These are phyloP conservation scores for Cepaea nemoralis DNA, from an alignment of 1,140 invertebrate species.

Conservation along the genomic window DNA sequence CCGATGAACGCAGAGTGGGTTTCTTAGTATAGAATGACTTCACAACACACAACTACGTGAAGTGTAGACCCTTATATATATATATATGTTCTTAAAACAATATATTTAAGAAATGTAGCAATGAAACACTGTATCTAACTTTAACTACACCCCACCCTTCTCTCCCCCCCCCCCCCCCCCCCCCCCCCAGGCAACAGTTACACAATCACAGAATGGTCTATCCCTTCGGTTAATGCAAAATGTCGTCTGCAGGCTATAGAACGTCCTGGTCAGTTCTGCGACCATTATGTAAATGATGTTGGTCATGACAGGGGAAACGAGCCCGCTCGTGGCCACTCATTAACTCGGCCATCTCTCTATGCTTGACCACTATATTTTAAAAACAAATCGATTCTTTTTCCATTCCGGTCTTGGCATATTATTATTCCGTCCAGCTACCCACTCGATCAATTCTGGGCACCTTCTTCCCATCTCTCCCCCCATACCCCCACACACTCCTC, in stretches of 20 bases:
- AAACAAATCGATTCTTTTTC: constrained; percentile 38
- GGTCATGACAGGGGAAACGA: constrained; percentile 30
- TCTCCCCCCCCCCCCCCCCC: no score
- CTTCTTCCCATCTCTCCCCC: background rate
- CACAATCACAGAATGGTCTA: background rate
- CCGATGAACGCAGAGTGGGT: no score
- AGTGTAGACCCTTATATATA: no score
- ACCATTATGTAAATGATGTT: constrained; percentile 32
- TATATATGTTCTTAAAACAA: no score
- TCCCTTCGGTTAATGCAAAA: background rate
- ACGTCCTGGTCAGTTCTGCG: background rate
- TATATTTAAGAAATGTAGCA: no score
- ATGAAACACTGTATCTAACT: no score
- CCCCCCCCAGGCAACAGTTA: no score
- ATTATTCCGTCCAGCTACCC: constrained; percentile 31
- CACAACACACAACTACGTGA: no score
- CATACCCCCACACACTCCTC: background rate
- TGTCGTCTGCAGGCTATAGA: background rate
- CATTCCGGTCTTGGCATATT: constrained; percentile 36
- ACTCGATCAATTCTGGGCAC: constrained; percentile 14
- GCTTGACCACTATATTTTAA: constrained; percentile 35
- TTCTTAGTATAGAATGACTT: no score
- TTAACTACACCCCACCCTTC: no score
- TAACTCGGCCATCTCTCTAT: constrained; percentile 20
- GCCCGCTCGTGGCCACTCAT: constrained; percentile 19